A percentile compares a stretch with the other conserved stretches of the same genome.
phyloP scores from a whole-genome alignment of 2,888 invertebrate genomes.

The Sacculina carcini region DNA sequence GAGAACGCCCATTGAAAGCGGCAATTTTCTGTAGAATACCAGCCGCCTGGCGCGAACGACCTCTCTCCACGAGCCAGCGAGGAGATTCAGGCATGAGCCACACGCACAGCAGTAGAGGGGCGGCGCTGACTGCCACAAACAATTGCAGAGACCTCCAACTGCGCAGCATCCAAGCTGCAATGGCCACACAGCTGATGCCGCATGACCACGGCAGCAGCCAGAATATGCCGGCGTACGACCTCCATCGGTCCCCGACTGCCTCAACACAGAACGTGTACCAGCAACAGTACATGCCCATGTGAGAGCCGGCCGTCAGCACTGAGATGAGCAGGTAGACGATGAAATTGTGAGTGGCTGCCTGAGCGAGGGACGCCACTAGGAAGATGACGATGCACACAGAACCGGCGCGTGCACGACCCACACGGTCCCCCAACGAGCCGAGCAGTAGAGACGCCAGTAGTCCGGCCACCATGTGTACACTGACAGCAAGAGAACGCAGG shows the following conservation, averaged over 20 bases:
- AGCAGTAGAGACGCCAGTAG: background rate
- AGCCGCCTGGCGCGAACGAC: background rate
- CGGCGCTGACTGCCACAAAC: slow-evolving; percentile 23
- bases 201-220: background rate
- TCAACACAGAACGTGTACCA: background rate
- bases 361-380: background rate
- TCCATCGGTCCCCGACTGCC: background rate
- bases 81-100: background rate
- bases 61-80: background rate
- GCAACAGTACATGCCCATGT: background rate
- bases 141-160: slow-evolving; percentile 27
- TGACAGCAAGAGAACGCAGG: background rate
- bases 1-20: background rate
- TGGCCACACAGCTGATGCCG: background rate
- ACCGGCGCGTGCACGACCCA: background rate
- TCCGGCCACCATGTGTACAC: background rate
- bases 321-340: background rate
- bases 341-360: background rate
- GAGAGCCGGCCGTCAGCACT: background rate
- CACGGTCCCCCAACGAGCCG: background rate
- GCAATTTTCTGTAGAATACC: background rate
- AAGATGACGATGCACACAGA: background rate
- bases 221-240: background rate
- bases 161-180: slow-evolving; percentile 16
- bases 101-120: slow-evolving; percentile 19